phyloP scores from a whole-genome alignment of 2,113 vertebrate genomes.

The Hemibagrus wyckioides region DNA sequence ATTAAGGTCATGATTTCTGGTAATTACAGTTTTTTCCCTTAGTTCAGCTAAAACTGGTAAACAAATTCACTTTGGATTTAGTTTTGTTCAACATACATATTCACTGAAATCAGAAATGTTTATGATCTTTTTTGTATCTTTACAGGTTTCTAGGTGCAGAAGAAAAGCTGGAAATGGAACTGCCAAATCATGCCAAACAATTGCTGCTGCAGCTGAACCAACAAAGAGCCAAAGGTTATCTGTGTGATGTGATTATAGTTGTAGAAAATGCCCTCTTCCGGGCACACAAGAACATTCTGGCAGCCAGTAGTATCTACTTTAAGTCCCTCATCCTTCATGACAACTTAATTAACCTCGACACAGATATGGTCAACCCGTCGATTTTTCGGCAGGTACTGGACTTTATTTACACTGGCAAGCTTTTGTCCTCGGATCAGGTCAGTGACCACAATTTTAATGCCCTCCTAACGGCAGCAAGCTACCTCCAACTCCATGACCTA shows the following conservation, averaged over 20 bases:
- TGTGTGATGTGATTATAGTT: conserved; percentile 90
- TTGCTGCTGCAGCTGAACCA: conserved; percentile 91
- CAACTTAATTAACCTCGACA: conserved; percentile 90
- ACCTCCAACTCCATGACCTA: conserved; percentile 90
- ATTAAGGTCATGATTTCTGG: background rate
- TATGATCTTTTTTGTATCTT: conserved; percentile 24
- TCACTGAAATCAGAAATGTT: background rate
- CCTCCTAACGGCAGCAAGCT: conserved; percentile 89
- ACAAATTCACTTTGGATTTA: background rate
- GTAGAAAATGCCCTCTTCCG: conserved; percentile 91
- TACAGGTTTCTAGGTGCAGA: conserved; percentile 77
- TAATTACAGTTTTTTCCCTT: background rate
- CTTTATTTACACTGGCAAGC: conserved; percentile 91
- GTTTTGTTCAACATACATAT: background rate
- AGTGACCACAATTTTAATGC: conserved; percentile 86
- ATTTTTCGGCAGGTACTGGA: conserved; percentile 88
- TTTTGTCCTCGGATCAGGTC: conserved; percentile 81
- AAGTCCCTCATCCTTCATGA: conserved; percentile 89
- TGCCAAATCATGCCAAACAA: conserved; percentile 93
- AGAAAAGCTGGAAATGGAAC: conserved; percentile 86
- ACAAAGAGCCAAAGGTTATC: conserved; percentile 91
- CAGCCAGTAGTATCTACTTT: conserved; percentile 91
- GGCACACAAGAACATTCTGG: conserved; percentile 90
- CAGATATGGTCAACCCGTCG: conserved; percentile 87
- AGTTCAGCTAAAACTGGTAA: background rate